A percentile compares a stretch with the other conserved stretches of the same genome.
These are phyloP conservation scores for Neoascia interrupta DNA, from an alignment of 2,888 invertebrate species.

Conservation along the genomic window DNA sequence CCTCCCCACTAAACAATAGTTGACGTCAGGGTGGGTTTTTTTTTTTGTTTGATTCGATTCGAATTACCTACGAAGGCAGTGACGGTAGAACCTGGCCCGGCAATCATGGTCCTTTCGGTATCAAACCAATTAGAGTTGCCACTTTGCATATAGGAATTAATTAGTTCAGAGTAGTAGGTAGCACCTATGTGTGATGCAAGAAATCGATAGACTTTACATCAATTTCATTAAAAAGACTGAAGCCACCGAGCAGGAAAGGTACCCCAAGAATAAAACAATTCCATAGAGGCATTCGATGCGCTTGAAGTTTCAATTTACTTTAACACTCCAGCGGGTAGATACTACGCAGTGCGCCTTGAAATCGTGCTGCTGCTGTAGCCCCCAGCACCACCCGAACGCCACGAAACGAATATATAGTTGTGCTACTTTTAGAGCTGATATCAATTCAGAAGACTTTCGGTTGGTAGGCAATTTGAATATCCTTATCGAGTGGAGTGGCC, in stretches of 20 bases:
- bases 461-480: conserved; percentile 35
- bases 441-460: conserved; percentile 36
- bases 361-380: too few relatives aligned
- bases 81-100: conserved; percentile 9
- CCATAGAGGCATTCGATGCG: conserved; percentile 4
- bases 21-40: conserved; percentile 51
- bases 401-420: conserved; percentile 47
- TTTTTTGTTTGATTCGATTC: conserved; percentile 1
- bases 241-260: background rate
- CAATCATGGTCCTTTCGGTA: background rate
- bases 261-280: background rate
- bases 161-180: too few relatives aligned
- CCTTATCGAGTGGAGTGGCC: conserved; percentile 19
- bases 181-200: too few relatives aligned
- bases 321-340: background rate
- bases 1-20: conserved; percentile 24
- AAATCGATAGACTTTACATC: conserved; percentile 51
- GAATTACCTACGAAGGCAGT: conserved; percentile 2
- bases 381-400: conserved; percentile 4
- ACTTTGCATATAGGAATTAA: conserved; percentile 5
- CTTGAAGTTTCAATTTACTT: conserved; percentile 7
- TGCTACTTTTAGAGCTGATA: conserved; percentile 64
- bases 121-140: conserved; percentile 9
- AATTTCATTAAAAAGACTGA: conserved; percentile 31
- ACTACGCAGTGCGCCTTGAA: conserved; percentile 9